Base-by-base conservation (phyloP, 2,888 invertebrate genomes). In the Iselma pallidipennis region DNA sequence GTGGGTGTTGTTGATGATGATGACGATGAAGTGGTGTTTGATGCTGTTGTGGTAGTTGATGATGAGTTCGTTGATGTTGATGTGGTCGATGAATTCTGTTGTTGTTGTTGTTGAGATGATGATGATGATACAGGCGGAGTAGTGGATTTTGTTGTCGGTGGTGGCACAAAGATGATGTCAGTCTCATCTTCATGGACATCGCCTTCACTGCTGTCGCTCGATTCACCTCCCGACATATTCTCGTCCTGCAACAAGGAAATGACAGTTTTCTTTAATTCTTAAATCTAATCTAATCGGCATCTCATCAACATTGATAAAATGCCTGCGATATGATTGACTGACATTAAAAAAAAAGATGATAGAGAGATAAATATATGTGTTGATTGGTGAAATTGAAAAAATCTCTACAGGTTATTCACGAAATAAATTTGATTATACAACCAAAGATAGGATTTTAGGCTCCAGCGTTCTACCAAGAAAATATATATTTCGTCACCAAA, bases 161-260 rank as follows among this genome's bases (percentile, higher is more conserved):
- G 29, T 12, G 61, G 59, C 7, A 51, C 45, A 45, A 51, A 59
- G 9, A 33, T 49, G 7, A 51, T 28, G 29, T 74, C 74, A 21
- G 71, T 70, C 45, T 77, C 76, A 45, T 65, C 66, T 14, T 73
- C 72, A 51, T 69, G 71, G 62, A 71, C 75, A 66, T 82, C 81
- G 23, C 76, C 79, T 61, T 81, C 81, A 65, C 81, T 81, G 53
- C 79, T 79, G 57, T 75, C 77, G 66, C 80, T 80, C 12, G 80
- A 79, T 19, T 82, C 81, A 7, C 71, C 78, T 3, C 78, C 79
- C 0, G 81, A 81, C 75, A 81, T 76, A 62, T 81, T 80, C 62
- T 81, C 81, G 63, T 80, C 80, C 81, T 82, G 78, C 52, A 81
- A 80, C 65, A 70, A 72, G 69, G n/a, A n/a, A n/a, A n/a, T n/a